Evolutionary conservation across 2,888 invertebrate species (phyloP).

Genomic region (Euclidia mi): DNA sequence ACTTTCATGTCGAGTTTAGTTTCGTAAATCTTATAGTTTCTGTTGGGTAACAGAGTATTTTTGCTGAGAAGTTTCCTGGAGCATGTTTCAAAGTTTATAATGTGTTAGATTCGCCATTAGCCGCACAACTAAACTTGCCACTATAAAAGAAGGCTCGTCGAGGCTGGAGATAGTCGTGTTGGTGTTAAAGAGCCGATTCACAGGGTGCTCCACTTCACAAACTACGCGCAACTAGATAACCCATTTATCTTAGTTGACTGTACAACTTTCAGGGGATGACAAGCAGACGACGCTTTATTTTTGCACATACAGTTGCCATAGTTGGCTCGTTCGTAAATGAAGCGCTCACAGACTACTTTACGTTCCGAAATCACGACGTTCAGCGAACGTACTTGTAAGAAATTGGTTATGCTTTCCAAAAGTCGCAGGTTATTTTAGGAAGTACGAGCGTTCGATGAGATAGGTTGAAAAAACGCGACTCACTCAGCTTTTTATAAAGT

Average conservation of each 20-base stretch:
- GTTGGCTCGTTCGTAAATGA: conserved; percentile 24
- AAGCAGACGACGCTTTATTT: conserved; percentile 34
- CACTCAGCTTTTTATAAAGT: neutral
- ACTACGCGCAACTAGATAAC: conserved; percentile 33
- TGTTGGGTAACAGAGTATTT: too few species aligned
- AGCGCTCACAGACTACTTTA: conserved; percentile 15
- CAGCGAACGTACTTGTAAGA: neutral
- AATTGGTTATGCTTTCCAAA: neutral
- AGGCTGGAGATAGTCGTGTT: conserved; percentile 20
- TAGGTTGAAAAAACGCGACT: neutral
- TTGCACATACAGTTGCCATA: conserved; percentile 23
- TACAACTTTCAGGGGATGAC: conserved; percentile 42
- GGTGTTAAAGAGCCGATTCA: conserved; percentile 21
- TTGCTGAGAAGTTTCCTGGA: too few species aligned
- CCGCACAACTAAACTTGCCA: neutral
- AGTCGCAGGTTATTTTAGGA: neutral
- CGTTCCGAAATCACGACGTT: neutral
- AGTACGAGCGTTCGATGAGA: neutral
- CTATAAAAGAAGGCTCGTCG: conserved; percentile 2
- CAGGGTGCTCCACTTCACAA: conserved; percentile 15
- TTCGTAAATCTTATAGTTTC: too few species aligned
- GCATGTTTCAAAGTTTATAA: neutral
- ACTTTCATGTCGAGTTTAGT: too few species aligned
- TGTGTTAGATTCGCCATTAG: neutral
- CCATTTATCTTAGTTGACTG: conserved; percentile 49